Evolutionary conservation across 2,113 vertebrate genomes (phyloP).

Genomic region (Xyrauchen texanus): DNA sequence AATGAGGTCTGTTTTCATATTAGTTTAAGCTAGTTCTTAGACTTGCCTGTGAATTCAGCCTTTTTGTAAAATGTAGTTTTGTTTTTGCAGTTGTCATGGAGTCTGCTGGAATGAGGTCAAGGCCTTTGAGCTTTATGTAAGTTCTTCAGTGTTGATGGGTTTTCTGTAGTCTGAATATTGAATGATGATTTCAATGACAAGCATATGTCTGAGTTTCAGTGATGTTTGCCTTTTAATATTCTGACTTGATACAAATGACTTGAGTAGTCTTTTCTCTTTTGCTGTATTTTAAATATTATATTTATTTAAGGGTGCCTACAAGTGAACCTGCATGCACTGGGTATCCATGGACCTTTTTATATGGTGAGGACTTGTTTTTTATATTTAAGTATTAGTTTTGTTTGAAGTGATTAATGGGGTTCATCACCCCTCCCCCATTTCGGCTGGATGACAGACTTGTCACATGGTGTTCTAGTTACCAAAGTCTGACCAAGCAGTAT

Average conservation of each 20-base stretch:
- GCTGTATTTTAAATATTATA: neutral
- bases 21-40: too few relatives aligned
- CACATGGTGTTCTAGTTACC: slow-evolving; percentile 49
- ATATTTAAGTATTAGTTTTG: neutral
- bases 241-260: slow-evolving; percentile 14
- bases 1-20: too few relatives aligned
- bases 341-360: too few relatives aligned
- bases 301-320: neutral
- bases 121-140: neutral
- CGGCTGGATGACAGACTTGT: slow-evolving; percentile 14
- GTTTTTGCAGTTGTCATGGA: neutral
- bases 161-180: neutral
- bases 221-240: slow-evolving; percentile 50
- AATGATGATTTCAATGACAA: slow-evolving; percentile 67
- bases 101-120: rapidly evolving
- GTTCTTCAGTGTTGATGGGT: neutral
- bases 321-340: neutral
- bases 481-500: slow-evolving; percentile 37
- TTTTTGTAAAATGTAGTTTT: neutral
- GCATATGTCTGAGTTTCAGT: slow-evolving; percentile 68
- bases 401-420: slow-evolving; percentile 31
- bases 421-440: neutral
- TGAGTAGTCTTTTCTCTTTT: neutral
- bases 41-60: neutral
- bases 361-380: neutral